Percentiles rank a stretch among this genome's conserved stretches.
phyloP scores from a whole-genome alignment of 1,140 invertebrate species.

The Temnothorax longispinosus region DNA sequence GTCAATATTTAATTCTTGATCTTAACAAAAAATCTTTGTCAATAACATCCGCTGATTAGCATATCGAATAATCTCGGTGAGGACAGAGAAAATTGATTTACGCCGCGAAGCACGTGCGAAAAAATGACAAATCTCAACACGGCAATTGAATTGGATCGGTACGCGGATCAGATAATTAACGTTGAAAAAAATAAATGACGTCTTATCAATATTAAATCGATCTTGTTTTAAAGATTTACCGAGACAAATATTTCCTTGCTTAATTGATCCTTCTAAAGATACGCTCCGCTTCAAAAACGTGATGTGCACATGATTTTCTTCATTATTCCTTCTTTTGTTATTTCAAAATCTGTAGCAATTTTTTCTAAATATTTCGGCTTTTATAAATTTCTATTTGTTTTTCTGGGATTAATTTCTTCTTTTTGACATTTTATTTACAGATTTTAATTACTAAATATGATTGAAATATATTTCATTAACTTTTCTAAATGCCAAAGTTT shows the following conservation, averaged over 20 bases:
- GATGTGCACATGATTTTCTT: not conserved
- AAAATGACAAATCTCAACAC: not conserved
- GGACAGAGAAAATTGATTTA: conserved; percentile 9
- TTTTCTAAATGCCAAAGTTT: not conserved
- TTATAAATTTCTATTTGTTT: not conserved
- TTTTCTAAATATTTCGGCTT: not conserved
- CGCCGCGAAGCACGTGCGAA: not conserved
- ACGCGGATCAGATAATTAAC: conserved; percentile 8
- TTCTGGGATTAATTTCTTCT: not conserved
- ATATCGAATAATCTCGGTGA: conserved; percentile 21
- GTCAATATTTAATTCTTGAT: conserved; percentile 5
- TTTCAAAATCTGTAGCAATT: not conserved
- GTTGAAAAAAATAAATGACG: conserved; percentile 6
- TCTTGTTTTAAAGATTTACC: not conserved
- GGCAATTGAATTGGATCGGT: not conserved
- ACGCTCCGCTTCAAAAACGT: not conserved
- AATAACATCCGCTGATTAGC: conserved; percentile 20
- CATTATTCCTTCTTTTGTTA: not conserved
- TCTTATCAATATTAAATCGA: conserved; percentile 29
- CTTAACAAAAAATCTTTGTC: conserved; percentile 1
- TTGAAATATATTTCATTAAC: not conserved
- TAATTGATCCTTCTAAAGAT: not conserved
- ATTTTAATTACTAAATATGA: not conserved
- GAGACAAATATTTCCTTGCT: not conserved
- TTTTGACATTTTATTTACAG: not conserved